Evolutionary conservation across 2,797 vertebrate genomes (phyloP).

Genomic region (Acanthurus tractus): DNA sequence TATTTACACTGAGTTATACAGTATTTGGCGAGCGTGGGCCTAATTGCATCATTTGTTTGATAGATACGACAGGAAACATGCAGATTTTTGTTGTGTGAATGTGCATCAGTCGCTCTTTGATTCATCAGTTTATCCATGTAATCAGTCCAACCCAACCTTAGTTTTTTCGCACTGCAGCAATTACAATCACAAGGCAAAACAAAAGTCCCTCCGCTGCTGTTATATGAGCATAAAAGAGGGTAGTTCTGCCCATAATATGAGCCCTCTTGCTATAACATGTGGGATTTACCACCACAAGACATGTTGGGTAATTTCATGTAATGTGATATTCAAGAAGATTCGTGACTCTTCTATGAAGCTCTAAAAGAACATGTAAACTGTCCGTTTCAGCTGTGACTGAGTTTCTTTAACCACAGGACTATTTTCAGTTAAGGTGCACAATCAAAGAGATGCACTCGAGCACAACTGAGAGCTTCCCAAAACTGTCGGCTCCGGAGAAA

Average conservation of each 20-base stretch:
- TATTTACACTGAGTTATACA: conserved; percentile 17
- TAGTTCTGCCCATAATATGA: background rate
- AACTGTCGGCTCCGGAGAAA: background rate
- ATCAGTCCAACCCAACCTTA: background rate
- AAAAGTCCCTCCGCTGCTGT: background rate
- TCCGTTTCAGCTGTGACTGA: background rate
- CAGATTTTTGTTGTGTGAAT: conserved; percentile 6
- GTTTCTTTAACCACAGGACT: too few species aligned
- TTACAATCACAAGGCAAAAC: conserved; percentile 2
- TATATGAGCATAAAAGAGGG: background rate
- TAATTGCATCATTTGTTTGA: conserved; percentile 3
- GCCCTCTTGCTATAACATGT: background rate
- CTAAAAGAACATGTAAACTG: background rate
- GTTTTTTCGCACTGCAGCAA: background rate
- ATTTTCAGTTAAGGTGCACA: background rate
- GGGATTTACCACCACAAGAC: background rate
- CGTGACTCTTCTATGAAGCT: background rate
- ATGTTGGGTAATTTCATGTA: conserved; percentile 4
- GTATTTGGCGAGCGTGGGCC: background rate
- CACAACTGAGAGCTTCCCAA: conserved; percentile 16
- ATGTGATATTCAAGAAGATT: background rate
- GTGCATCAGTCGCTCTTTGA: background rate
- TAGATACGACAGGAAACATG: background rate
- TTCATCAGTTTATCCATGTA: conserved; percentile 23
- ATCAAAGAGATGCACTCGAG: background rate